These are phyloP conservation scores for Mustelus asterias DNA, from an alignment of 2,113 vertebrate species.

Conservation along the genomic window DNA sequence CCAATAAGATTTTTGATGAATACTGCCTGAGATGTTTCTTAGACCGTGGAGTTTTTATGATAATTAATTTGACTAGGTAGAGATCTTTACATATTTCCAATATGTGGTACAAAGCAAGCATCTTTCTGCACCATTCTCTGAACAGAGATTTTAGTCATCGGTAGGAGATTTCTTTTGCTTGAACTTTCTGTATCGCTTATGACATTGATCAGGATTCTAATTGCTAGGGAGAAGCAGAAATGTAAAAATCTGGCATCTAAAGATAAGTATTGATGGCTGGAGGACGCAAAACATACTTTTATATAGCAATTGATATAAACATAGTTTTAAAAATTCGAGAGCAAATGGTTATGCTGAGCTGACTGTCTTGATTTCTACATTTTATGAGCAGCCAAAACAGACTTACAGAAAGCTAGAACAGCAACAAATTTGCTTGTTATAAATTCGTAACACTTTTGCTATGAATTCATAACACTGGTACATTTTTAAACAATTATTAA, in stretches of 20 bases:
- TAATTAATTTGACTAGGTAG: neutral
- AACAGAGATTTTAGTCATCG: neutral
- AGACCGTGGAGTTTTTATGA: neutral
- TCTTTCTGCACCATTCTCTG: neutral
- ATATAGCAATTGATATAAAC: neutral
- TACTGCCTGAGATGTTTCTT: neutral
- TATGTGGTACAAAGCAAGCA: neutral
- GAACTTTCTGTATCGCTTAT: neutral
- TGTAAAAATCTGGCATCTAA: neutral
- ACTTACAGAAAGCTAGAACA: neutral
- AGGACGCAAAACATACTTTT: no score
- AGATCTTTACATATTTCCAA: neutral
- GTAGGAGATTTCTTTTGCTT: neutral
- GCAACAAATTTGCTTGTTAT: neutral
- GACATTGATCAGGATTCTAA: neutral
- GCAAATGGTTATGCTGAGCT: neutral
- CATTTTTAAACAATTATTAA: neutral
- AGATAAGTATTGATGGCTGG: neutral
- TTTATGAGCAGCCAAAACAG: neutral
- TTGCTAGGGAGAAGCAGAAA: neutral
- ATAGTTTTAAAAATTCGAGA: neutral
- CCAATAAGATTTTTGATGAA: neutral
- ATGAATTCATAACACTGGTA: neutral
- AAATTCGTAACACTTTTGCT: neutral
- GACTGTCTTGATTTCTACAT: neutral